These are phyloP conservation scores for Heliconius melpomene DNA, from an alignment of 1,140 invertebrate genomes.

Conservation along the genomic window DNA sequence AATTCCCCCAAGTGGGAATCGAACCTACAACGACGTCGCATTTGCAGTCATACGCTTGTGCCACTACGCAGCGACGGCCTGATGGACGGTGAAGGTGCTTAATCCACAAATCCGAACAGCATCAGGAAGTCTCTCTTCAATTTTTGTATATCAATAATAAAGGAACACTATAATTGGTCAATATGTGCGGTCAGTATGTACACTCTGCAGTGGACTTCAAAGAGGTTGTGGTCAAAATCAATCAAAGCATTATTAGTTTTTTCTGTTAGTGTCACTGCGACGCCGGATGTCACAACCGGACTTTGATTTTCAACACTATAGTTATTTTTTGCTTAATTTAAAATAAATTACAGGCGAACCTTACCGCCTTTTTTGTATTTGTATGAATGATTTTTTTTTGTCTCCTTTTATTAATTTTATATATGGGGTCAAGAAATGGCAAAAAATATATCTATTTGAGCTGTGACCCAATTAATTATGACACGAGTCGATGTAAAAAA, in stretches of 20 bases:
- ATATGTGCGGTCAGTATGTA: slow-evolving; percentile 7
- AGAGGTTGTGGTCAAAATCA: slow-evolving; percentile 38
- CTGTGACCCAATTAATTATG: slow-evolving; percentile 8
- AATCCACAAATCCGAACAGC: too few relatives aligned
- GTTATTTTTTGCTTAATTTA: slow-evolving; percentile 59
- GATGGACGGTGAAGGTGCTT: too few relatives aligned
- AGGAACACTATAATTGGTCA: neutral
- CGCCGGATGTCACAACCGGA: slow-evolving; percentile 61
- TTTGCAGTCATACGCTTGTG: too few relatives aligned
- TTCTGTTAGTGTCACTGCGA: slow-evolving; percentile 32
- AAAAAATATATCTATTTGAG: slow-evolving; percentile 12
- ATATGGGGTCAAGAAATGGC: slow-evolving; percentile 8
- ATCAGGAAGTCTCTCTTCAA: neutral
- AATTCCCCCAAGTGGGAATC: too few relatives aligned
- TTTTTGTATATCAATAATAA: neutral
- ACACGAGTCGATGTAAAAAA: neutral
- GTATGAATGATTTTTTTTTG: slow-evolving; percentile 36
- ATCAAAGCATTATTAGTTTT: slow-evolving; percentile 44
- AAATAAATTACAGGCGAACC: slow-evolving; percentile 61
- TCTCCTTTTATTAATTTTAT: slow-evolving; percentile 6
- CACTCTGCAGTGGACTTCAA: neutral
- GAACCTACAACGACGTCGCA: too few relatives aligned
- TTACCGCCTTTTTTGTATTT: slow-evolving; percentile 38
- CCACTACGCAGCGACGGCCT: too few relatives aligned
- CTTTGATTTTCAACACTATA: slow-evolving; percentile 26